Evolutionary conservation across 2,797 vertebrate genomes (phyloP).

Genomic region (Tokudaia muenninki): DNA sequence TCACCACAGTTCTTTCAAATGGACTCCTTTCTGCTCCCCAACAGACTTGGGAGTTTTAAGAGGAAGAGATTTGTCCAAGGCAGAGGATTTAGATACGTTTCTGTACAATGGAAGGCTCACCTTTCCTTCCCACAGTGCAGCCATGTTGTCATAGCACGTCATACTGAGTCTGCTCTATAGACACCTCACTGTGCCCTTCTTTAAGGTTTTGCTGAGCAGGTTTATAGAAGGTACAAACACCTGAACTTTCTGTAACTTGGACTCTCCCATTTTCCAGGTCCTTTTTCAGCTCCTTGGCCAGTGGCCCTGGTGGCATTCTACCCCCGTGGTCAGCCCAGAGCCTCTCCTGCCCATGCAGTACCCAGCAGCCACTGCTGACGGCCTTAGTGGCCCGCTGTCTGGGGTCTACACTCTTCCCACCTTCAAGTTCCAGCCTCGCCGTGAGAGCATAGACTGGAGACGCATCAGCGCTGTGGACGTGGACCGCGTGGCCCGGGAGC

Average conservation of each 20-base stretch:
- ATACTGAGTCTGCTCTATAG: rapidly evolving
- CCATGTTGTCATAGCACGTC: rapidly evolving
- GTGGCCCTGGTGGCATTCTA: constrained; percentile 31
- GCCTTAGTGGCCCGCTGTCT: neutral
- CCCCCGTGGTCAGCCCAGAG: constrained; percentile 72
- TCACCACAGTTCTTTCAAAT: neutral
- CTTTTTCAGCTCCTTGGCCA: constrained; percentile 78
- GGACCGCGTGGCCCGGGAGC: constrained; percentile 88
- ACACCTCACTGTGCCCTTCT: neutral
- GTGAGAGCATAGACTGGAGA: constrained; percentile 88
- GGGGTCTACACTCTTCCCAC: constrained; percentile 58
- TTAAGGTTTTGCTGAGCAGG: neutral
- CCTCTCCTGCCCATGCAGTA: constrained; percentile 66
- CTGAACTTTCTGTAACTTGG: neutral
- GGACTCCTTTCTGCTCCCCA: neutral
- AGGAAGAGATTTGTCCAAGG: neutral
- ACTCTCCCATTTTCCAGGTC: constrained; percentile 76
- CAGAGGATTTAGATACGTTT: neutral
- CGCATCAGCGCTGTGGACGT: constrained; percentile 88
- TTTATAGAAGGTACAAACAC: neutral
- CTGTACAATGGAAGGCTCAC: neutral
- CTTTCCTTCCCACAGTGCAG: neutral
- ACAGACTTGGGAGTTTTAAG: neutral
- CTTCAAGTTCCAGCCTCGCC: constrained; percentile 88
- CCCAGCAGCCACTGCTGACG: neutral